Percentiles rank a stretch among this genome's conserved stretches.
Evolutionary conservation across 1,140 invertebrate genomes (phyloP).

Genomic region (Parasteatoda tepidariorum): DNA sequence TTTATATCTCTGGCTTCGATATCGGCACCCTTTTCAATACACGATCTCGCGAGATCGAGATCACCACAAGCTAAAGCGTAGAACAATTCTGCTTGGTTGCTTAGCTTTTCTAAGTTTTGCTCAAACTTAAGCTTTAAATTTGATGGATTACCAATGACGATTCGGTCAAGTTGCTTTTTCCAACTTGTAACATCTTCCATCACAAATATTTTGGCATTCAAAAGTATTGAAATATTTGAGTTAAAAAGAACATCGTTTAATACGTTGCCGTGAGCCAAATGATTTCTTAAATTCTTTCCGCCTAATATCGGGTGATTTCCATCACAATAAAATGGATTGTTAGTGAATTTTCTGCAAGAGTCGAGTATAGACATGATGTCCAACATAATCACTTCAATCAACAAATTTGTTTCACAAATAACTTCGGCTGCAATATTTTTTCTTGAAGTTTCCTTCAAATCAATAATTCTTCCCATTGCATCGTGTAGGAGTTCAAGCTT

Average conservation of each 20-base stretch:
- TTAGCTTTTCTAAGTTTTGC: not conserved
- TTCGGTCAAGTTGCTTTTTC: conserved; percentile 9
- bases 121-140: not conserved
- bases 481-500: not conserved
- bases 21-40: conserved; percentile 28
- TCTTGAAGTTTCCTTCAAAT: not conserved
- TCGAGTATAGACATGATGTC: conserved; percentile 25
- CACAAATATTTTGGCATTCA: conserved; percentile 18
- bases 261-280: not conserved
- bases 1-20: conserved; percentile 8
- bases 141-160: not conserved
- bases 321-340: conserved; percentile 17
- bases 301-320: not conserved
- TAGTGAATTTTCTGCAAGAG: not conserved
- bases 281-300: conserved; percentile 3
- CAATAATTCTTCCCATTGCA: not conserved
- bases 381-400: conserved; percentile 41
- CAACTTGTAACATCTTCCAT: not conserved
- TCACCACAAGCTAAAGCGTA: conserved; percentile 21
- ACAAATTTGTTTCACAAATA: conserved; percentile 4
- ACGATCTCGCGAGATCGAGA: not conserved
- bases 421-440: not conserved
- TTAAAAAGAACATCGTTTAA: not conserved
- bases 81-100: conserved; percentile 3
- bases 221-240: not conserved